Conservation (phyloP, 2,113 vertebrate species). For the Trichechus manatus region DNA sequence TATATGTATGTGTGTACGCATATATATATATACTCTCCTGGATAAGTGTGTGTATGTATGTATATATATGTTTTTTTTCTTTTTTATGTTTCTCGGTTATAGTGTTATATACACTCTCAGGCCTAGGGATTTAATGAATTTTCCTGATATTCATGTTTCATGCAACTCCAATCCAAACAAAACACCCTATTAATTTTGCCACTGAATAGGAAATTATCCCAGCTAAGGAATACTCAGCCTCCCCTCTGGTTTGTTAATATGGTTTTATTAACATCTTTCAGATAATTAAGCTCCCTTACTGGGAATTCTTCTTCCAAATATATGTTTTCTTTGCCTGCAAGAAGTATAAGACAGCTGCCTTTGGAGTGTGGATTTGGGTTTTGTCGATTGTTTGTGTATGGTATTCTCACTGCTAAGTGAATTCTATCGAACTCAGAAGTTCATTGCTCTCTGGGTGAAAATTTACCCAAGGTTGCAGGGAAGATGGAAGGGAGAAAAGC, state of each 20-base stretch:
- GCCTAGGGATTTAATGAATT: slow-evolving; percentile 19
- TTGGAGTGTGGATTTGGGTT: background rate
- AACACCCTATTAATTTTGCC: background rate
- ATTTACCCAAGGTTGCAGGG: background rate
- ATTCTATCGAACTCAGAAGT: background rate
- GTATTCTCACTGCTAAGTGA: background rate
- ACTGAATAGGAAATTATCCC: slow-evolving; percentile 23
- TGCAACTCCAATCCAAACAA: background rate
- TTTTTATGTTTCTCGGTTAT: background rate
- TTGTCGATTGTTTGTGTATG: no score
- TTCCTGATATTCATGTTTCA: slow-evolving; percentile 14
- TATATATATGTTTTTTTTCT: no score
- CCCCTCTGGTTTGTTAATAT: background rate
- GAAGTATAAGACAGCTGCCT: background rate
- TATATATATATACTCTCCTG: no score
- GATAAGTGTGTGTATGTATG: no score
- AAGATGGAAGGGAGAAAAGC: background rate
- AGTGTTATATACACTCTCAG: background rate
- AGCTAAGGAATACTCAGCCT: background rate
- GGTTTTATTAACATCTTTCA: background rate
- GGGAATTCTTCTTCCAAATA: background rate
- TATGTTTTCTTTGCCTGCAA: background rate
- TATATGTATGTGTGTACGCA: no score
- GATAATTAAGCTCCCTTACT: background rate
- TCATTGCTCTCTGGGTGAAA: background rate